phyloP scores from a whole-genome alignment of 2,797 vertebrate species.

The Hydrophis major region DNA sequence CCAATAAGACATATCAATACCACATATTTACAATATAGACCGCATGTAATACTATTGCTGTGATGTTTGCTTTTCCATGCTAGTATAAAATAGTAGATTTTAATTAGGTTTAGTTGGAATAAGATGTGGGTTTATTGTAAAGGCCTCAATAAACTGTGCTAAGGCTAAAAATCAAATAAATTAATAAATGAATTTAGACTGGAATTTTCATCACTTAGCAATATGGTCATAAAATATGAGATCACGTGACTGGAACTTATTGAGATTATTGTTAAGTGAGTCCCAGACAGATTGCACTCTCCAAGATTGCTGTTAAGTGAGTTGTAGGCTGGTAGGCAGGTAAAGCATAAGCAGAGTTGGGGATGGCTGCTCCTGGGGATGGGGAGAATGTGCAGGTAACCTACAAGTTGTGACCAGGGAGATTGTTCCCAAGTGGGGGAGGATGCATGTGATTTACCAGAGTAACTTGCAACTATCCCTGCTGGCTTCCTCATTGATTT shows the following conservation, averaged over 20 bases:
- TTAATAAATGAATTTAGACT: not conserved
- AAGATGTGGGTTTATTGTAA: not conserved
- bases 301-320: not conserved
- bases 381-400: not conserved
- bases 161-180: not conserved
- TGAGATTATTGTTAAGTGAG: not conserved
- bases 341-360: not conserved
- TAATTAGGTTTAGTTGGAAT: not conserved
- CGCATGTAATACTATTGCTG: not conserved
- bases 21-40: not conserved
- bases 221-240: not conserved
- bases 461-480: not conserved
- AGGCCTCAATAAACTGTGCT: not conserved
- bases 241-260: not conserved
- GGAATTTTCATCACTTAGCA: not conserved
- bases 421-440: not conserved
- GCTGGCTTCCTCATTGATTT: not conserved
- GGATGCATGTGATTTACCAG: not conserved
- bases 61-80: not conserved
- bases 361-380: not conserved
- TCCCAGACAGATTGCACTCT: not conserved
- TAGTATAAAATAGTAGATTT: not conserved
- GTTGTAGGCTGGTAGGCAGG: not conserved
- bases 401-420: not conserved
- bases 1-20: too few species aligned